phyloP scores from a whole-genome alignment of 2,797 vertebrate species.

The Manis crassicaudata region DNA sequence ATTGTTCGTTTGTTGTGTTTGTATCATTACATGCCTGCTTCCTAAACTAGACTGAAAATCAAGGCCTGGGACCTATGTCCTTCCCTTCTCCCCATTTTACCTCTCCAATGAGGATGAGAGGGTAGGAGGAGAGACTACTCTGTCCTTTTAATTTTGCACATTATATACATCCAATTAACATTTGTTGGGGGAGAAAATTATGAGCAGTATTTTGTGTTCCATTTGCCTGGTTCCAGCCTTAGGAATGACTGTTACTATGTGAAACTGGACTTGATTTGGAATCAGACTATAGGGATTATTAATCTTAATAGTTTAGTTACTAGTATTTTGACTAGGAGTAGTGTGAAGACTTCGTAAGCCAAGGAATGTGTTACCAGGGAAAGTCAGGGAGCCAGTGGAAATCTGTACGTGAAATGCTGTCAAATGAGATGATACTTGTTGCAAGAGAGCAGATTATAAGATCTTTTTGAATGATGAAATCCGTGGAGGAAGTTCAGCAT shows the following conservation, averaged over 20 bases:
- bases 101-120: background rate
- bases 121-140: background rate
- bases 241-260: background rate
- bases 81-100: background rate
- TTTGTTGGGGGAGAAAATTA: background rate
- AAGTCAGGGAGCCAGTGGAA: background rate
- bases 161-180: background rate
- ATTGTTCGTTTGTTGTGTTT: background rate
- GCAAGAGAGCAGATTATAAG: background rate
- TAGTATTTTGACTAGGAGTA: background rate
- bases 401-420: background rate
- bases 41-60: background rate
- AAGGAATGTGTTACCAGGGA: background rate
- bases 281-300: background rate
- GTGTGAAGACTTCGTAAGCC: background rate
- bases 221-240: background rate
- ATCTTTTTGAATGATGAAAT: background rate
- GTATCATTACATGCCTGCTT: background rate
- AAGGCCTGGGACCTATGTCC: background rate
- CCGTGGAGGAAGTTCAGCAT: background rate
- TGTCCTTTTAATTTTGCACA: background rate
- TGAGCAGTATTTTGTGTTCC: background rate
- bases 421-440: background rate
- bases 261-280: background rate
- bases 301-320: background rate